These are phyloP conservation scores for Diglossa cyanea DNA, from an alignment of 2,797 vertebrate genomes.

Conservation along the genomic window DNA sequence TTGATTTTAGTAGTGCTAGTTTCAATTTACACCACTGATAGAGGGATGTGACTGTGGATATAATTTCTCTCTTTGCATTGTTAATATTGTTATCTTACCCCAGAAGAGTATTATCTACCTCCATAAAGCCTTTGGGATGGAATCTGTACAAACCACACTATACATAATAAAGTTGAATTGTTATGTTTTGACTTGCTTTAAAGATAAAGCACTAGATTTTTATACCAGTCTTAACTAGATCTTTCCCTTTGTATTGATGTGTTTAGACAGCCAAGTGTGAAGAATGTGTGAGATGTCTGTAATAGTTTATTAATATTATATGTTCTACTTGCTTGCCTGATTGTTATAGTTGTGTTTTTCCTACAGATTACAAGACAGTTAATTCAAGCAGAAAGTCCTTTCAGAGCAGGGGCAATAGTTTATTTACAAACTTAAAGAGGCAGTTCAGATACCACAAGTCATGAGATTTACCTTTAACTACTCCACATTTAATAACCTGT, in stretches of 20 bases:
- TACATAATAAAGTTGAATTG: slow-evolving; percentile 9
- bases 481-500: not conserved
- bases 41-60: not conserved
- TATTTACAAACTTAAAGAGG: not conserved
- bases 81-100: not conserved
- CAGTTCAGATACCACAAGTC: not conserved
- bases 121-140: not conserved
- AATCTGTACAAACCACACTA: not conserved
- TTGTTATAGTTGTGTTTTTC: not conserved
- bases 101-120: not conserved
- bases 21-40: not conserved
- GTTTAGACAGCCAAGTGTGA: slow-evolving; percentile 19
- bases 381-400: not conserved
- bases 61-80: not conserved
- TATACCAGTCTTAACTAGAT: not conserved
- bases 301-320: slow-evolving; percentile 21
- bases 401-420: not conserved
- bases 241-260: slow-evolving; percentile 16
- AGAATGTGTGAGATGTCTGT: not conserved
- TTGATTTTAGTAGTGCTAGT: not conserved
- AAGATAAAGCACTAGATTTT: slow-evolving; percentile 37
- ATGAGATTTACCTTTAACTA: not conserved
- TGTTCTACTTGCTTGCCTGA: not conserved
- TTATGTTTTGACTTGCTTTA: slow-evolving; percentile 20
- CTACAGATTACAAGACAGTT: not conserved